Percentiles rank a stretch among this genome's conserved stretches.
These are phyloP conservation scores for Clarias fuscus DNA, from an alignment of 2,797 vertebrate species.

Conservation along the genomic window DNA sequence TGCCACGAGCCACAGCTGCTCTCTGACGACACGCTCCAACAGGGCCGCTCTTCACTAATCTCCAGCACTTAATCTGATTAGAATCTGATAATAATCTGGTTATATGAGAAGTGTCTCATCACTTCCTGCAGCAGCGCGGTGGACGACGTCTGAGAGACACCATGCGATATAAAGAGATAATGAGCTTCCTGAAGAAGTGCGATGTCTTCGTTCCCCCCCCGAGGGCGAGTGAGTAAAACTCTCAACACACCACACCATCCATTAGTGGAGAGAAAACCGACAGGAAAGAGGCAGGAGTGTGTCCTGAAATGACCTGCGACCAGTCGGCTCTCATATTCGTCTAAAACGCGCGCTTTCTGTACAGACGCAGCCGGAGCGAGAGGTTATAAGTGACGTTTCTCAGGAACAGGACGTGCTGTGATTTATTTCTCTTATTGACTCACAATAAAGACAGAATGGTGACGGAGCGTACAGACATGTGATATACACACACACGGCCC, in stretches of 20 bases:
- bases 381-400: neutral
- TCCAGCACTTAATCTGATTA: neutral
- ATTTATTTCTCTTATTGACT: too few relatives aligned
- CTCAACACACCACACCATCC: neutral
- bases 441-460: too few relatives aligned
- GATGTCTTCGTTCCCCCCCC: neutral
- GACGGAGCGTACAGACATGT: too few relatives aligned
- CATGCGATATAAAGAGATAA: neutral
- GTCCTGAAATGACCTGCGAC: neutral
- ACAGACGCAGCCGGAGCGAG: neutral
- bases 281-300: neutral
- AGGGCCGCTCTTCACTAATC: neutral
- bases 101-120: neutral
- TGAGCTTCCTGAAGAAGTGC: constrained; percentile 19
- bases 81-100: neutral
- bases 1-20: neutral
- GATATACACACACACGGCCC: too few relatives aligned
- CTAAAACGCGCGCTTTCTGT: neutral
- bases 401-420: too few relatives aligned
- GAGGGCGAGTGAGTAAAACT: neutral
- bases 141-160: neutral
- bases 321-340: neutral
- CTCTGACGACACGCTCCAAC: neutral
- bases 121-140: neutral
- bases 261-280: constrained; percentile 11